phyloP scores from a whole-genome alignment of 1,140 invertebrate genomes.

The Whitmania pigra region DNA sequence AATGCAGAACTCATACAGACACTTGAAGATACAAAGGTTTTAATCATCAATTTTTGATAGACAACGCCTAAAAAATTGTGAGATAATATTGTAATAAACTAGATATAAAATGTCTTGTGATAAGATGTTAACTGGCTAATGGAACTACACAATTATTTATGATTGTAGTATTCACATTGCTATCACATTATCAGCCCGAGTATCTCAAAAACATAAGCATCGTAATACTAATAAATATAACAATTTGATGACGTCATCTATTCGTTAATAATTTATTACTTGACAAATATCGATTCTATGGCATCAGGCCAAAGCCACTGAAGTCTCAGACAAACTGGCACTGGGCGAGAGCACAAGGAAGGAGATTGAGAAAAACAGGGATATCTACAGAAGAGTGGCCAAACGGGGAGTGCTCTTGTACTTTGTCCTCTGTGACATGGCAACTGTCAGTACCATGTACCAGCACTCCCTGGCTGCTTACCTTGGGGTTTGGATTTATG shows the following conservation, averaged over 20 bases:
- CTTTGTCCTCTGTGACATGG: slow-evolving; percentile 74
- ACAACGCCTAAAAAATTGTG: too few species aligned
- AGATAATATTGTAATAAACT: too few species aligned
- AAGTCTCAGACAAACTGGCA: slow-evolving; percentile 57
- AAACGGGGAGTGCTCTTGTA: slow-evolving; percentile 72
- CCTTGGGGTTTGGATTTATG: slow-evolving; percentile 27
- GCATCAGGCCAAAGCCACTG: slow-evolving; percentile 21
- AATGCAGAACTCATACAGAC: slow-evolving; percentile 70
- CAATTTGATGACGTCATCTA: too few species aligned
- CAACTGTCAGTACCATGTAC: slow-evolving; percentile 73
- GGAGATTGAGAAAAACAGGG: slow-evolving; percentile 66
- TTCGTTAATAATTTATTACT: too few species aligned
- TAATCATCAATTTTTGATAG: background rate
- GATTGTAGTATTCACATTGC: too few species aligned
- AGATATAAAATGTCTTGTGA: too few species aligned
- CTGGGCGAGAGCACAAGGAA: slow-evolving; percentile 57
- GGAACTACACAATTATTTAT: too few species aligned
- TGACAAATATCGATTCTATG: too few species aligned
- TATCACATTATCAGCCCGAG: too few species aligned
- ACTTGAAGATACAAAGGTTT: slow-evolving; percentile 66
- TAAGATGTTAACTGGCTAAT: too few species aligned
- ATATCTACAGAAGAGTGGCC: slow-evolving; percentile 67
- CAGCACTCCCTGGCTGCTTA: slow-evolving; percentile 64
- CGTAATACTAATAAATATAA: too few species aligned
- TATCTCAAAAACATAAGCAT: too few species aligned